Conservation (phyloP, 2,888 invertebrate species). For the Tricholauxania praeusta region DNA sequence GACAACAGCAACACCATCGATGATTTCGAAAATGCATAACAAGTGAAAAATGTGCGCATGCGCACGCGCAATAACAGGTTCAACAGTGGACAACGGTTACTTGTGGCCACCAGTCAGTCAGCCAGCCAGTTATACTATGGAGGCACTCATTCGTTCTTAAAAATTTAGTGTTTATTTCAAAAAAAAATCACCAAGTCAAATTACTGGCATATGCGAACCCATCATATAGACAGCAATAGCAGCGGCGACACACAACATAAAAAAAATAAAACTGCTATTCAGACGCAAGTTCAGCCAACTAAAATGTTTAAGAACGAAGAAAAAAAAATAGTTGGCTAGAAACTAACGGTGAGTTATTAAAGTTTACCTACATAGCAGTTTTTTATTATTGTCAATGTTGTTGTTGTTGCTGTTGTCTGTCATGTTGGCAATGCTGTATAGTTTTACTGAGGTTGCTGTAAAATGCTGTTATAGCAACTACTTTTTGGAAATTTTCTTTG, state of each 20-base stretch:
- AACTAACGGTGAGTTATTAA: conserved; percentile 1
- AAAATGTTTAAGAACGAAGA: neutral
- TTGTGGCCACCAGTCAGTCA: neutral
- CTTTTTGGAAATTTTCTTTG: too few relatives aligned
- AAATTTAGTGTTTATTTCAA: conserved; percentile 9
- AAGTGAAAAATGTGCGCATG: conserved; percentile 27
- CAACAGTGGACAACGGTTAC: conserved; percentile 18
- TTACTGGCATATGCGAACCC: too few relatives aligned
- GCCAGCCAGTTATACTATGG: neutral
- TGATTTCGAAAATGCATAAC: conserved; percentile 5
- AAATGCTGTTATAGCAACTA: neutral
- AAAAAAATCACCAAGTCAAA: conserved; percentile 1
- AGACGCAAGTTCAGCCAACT: neutral
- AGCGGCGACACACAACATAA: neutral
- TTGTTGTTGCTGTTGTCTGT: neutral
- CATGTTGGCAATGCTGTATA: too few relatives aligned
- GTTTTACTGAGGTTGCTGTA: neutral
- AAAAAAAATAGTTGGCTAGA: neutral
- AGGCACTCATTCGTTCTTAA: neutral
- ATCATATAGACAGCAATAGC: neutral
- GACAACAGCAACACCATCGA: neutral
- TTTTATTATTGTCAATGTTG: neutral
- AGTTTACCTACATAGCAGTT: conserved; percentile 6
- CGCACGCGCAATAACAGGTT: conserved; percentile 28
- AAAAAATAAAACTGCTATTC: neutral